phyloP scores from a whole-genome alignment of 1,140 invertebrate genomes.

The Charaxes varanes region DNA sequence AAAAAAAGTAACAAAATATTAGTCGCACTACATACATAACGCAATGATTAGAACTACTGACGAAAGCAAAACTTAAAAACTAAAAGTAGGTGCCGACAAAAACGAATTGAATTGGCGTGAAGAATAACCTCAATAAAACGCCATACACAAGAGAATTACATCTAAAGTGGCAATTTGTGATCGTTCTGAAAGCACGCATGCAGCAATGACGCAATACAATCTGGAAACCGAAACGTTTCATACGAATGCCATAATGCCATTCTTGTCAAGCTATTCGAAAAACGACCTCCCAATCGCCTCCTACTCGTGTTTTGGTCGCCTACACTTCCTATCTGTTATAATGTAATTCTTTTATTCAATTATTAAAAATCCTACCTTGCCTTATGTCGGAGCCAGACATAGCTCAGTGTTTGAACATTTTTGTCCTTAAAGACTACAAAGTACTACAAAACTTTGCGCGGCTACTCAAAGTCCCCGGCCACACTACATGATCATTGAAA shows the following conservation, averaged over 20 bases:
- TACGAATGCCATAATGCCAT: slow-evolving; percentile 6
- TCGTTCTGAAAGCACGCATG: slow-evolving; percentile 24
- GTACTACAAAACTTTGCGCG: too few species aligned
- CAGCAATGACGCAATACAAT: slow-evolving; percentile 29
- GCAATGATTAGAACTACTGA: too few species aligned
- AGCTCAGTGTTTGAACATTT: too few species aligned
- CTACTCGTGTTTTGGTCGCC: slow-evolving; percentile 2
- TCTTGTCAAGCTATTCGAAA: slow-evolving; percentile 1
- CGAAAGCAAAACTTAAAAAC: too few species aligned
- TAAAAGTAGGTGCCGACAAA: too few species aligned
- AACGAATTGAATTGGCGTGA: slow-evolving; percentile 5
- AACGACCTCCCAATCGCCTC: slow-evolving; percentile 5
- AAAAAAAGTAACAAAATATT: too few species aligned
- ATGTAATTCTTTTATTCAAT: not conserved
- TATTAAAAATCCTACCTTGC: slow-evolving; percentile 2
- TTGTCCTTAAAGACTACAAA: too few species aligned
- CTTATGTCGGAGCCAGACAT: not conserved
- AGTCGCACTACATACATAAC: too few species aligned
- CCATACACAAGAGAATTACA: slow-evolving; percentile 3
- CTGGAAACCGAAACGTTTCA: slow-evolving; percentile 16
- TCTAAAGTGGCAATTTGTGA: slow-evolving; percentile 20
- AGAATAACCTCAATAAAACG: slow-evolving; percentile 7
- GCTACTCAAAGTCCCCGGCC: too few species aligned
- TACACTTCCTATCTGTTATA: slow-evolving; percentile 9
- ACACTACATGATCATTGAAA: too few species aligned